Conservation (phyloP, 2,113 vertebrate genomes). For the Pipa parva region DNA sequence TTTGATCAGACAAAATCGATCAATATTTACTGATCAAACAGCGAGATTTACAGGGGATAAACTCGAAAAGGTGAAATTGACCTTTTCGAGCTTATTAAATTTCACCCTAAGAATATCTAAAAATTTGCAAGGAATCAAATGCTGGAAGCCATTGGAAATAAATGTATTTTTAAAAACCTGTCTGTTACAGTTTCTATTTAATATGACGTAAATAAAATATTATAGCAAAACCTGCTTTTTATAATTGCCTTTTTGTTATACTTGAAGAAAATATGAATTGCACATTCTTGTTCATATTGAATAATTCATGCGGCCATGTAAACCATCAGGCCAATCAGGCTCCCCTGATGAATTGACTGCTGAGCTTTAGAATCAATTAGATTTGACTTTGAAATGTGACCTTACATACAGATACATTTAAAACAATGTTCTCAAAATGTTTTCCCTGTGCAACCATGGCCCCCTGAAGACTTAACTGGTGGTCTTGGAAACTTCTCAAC, state of each 20-base stretch:
- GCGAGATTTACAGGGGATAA: no score
- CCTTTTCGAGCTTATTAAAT: no score
- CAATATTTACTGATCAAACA: no score
- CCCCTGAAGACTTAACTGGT: background rate
- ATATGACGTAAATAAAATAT: no score
- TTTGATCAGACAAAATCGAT: no score
- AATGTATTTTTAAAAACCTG: no score
- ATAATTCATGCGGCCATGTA: background rate
- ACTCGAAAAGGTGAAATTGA: no score
- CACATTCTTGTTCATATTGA: background rate
- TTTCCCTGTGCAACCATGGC: background rate
- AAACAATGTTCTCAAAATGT: constrained; percentile 1
- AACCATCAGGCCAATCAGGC: background rate
- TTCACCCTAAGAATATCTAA: no score
- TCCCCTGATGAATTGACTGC: background rate
- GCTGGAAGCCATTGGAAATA: no score
- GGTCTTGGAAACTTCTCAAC: background rate
- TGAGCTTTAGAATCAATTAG: background rate
- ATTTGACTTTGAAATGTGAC: background rate
- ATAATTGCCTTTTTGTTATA: background rate
- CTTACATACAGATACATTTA: background rate
- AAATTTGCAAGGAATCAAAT: no score
- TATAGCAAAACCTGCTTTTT: no score
- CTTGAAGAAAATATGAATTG: background rate
- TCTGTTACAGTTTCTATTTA: no score